A percentile compares a stretch with the other conserved stretches of the same genome.
Conservation (phyloP, 2,797 vertebrate genomes). For the Sardinella longiceps region DNA sequence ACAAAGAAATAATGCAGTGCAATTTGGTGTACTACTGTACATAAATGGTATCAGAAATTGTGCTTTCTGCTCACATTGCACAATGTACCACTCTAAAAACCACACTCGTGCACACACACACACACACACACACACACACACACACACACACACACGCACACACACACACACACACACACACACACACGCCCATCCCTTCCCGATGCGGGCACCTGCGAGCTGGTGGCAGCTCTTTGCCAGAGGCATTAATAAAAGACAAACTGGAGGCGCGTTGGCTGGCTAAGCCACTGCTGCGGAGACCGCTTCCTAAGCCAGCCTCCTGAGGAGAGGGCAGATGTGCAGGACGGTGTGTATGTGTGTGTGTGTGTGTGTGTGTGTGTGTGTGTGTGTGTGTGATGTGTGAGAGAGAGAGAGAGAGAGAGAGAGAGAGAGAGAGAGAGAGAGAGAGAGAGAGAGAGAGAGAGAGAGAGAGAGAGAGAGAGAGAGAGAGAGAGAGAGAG, state of each 20-base stretch:
- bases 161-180: conserved; percentile 29
- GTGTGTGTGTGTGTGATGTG: background rate
- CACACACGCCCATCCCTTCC: background rate
- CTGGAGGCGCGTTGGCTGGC: background rate
- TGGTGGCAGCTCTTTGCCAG: background rate
- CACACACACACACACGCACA: too few species aligned
- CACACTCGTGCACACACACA: background rate
- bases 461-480: background rate
- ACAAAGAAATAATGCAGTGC: background rate
- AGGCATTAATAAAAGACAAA: conserved; percentile 23
- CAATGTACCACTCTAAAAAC: background rate
- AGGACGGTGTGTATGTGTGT: background rate
- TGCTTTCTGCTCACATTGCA: background rate
- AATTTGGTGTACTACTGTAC: too few species aligned
- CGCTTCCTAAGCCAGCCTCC: background rate
- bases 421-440: background rate
- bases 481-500: background rate
- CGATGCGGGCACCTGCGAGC: background rate
- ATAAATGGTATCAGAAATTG: background rate
- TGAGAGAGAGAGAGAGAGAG: background rate
- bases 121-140: conserved; percentile 42
- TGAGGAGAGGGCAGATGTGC: conserved; percentile 8
- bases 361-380: background rate
- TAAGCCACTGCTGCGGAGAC: background rate
- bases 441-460: background rate